Percentiles rank a stretch among this genome's conserved stretches.
Conservation (phyloP, 2,888 invertebrate genomes). For the Sphinx pinastri region DNA sequence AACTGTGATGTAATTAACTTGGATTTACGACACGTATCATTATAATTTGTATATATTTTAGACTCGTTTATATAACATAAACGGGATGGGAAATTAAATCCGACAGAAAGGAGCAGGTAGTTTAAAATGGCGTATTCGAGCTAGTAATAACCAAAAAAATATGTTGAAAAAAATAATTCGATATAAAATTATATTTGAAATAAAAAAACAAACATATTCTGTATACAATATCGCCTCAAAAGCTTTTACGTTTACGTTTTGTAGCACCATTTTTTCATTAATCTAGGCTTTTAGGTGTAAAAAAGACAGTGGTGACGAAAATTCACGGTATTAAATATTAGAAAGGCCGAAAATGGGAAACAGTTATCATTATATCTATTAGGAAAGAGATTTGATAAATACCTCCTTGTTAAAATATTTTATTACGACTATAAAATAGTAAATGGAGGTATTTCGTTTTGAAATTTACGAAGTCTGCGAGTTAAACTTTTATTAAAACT, state of each 20-base stretch:
- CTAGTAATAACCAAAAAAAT: neutral
- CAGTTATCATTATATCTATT: neutral
- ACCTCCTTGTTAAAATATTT: no score
- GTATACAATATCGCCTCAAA: constrained; percentile 4
- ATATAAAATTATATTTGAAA: constrained; percentile 6
- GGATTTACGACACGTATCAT: neutral
- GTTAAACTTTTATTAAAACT: no score
- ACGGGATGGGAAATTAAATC: neutral
- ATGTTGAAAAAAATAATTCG: neutral
- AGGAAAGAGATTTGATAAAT: no score
- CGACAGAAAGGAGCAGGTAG: no score
- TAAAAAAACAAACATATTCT: constrained; percentile 3
- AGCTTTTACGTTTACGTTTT: constrained; percentile 13
- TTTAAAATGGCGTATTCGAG: no score
- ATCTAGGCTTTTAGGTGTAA: neutral
- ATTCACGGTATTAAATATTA: neutral
- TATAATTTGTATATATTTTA: no score
- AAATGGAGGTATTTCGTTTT: neutral
- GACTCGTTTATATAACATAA: no score
- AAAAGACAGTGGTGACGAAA: neutral
- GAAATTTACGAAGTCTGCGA: no score
- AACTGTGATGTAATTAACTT: neutral
- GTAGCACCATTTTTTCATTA: constrained; percentile 14
- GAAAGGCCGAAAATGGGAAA: neutral
- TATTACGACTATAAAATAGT: no score